Base-by-base conservation (phyloP, 1,140 invertebrate species). In the Cotesia glomerata region DNA sequence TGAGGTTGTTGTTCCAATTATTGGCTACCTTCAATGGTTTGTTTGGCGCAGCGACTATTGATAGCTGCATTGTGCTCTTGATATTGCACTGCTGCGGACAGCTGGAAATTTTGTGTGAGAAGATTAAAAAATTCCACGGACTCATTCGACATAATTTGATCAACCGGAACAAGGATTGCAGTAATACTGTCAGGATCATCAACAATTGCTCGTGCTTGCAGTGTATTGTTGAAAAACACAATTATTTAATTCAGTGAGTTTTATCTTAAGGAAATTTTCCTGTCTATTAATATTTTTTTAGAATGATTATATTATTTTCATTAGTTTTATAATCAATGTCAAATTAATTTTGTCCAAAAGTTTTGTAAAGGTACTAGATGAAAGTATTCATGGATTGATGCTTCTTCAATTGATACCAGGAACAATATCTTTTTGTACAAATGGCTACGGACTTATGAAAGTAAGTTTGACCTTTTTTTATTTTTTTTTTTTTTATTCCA, bases 221-320 rank as follows among this genome's bases (percentile, higher is more conserved):
- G 16, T 64, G 62, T 0, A 64, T 64, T 14, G 62, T 64, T 32
- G 62, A 64, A 4, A 64, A 64, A 64, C 62, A 64, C 14, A 64
- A 64, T 64, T 36, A 16, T 35, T 16, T 64, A n/a, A 45, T 64
- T 39, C 26, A 64, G 62, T 64, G 14, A 39, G 62, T 64, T 5
- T 32, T 13, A 8, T 8, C 8, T 45, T 45, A 45, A 26, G 26
- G 1, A 26, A 26, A 26, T 26, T 26, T 18, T 18, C 18, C 18
- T 18, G 18, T 1, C 18, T 18, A 18, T 18, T 18, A 2, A 18
- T 18, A 18, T 18, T 18, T 18, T 18, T 18, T 2, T 18, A 18
- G 0, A 2, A 18, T 18, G 36, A 0, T 39, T 9, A 2, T 45
- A 45, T 45, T 45, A 45, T 18, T 14, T 26, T 26, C 26, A 26